These are phyloP conservation scores for Hestina assimilis DNA, from an alignment of 1,140 invertebrate species.

Conservation along the genomic window DNA sequence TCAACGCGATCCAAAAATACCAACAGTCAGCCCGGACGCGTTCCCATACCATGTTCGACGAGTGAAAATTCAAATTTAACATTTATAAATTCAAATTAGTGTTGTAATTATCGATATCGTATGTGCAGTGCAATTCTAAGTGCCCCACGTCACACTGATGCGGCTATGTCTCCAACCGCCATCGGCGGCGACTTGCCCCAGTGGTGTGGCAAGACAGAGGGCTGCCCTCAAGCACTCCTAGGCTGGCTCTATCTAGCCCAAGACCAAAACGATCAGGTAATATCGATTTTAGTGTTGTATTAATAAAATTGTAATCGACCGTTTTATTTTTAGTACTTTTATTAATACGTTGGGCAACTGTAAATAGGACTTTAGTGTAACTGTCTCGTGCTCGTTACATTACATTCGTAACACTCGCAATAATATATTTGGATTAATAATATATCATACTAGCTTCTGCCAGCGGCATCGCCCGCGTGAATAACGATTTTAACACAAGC, in stretches of 20 bases:
- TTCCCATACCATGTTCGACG: slow-evolving; percentile 37
- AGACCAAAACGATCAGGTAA: slow-evolving; percentile 69
- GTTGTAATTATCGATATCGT: slow-evolving; percentile 6
- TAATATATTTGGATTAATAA: not conserved
- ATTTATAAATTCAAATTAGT: slow-evolving; percentile 18
- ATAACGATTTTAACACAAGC: too few species aligned
- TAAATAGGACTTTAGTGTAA: slow-evolving; percentile 1
- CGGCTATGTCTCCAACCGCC: slow-evolving; percentile 65
- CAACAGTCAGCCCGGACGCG: slow-evolving; percentile 43
- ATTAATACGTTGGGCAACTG: slow-evolving; percentile 1
- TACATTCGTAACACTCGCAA: not conserved
- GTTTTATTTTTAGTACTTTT: slow-evolving; percentile 19
- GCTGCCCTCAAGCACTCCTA: slow-evolving; percentile 57
- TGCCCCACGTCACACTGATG: slow-evolving; percentile 41
- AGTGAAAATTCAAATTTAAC: slow-evolving; percentile 14
- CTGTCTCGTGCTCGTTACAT: not conserved
- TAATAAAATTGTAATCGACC: slow-evolving; percentile 1
- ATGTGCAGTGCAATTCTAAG: slow-evolving; percentile 25
- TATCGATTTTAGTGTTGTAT: not conserved
- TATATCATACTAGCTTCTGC: not conserved
- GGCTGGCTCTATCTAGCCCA: slow-evolving; percentile 65
- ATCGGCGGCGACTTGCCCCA: slow-evolving; percentile 62
- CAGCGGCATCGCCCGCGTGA: too few species aligned
- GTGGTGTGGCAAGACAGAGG: slow-evolving; percentile 62
- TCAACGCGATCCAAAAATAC: slow-evolving; percentile 64